Evolutionary conservation across 2,797 vertebrate species (phyloP).

Genomic region (Poecilia picta): DNA sequence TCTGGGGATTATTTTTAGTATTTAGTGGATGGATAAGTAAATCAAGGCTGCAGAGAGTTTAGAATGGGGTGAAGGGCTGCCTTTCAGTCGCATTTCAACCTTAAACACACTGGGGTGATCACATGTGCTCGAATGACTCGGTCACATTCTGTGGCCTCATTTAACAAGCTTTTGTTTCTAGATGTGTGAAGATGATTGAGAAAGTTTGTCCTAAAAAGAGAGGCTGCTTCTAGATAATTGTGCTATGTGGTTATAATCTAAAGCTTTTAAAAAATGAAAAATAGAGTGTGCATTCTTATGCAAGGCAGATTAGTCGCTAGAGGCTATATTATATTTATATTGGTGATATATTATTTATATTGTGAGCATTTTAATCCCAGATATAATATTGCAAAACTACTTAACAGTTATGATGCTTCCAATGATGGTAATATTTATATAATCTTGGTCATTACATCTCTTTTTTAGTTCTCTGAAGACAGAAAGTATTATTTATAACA

Average conservation of each 20-base stretch:
- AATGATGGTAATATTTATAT: neutral
- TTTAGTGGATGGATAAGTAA: neutral
- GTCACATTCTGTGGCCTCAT: neutral
- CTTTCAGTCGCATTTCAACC: neutral
- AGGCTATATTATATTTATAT: neutral
- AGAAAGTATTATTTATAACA: neutral
- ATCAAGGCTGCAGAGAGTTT: neutral
- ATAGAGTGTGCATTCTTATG: neutral
- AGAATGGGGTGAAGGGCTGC: neutral
- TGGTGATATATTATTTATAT: neutral
- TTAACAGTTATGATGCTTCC: neutral
- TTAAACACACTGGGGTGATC: neutral
- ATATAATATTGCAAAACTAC: neutral
- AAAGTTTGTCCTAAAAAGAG: neutral
- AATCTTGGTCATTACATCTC: neutral
- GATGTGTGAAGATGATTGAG: neutral
- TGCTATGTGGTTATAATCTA: neutral
- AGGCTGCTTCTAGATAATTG: neutral
- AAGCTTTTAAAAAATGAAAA: neutral
- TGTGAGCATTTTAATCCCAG: neutral
- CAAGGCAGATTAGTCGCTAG: neutral
- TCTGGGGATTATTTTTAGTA: neutral
- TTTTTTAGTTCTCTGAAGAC: neutral
- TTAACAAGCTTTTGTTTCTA: neutral
- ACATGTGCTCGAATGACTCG: neutral